phyloP scores from a whole-genome alignment of 1,140 invertebrate genomes.

The Camponotus pennsylvanicus region DNA sequence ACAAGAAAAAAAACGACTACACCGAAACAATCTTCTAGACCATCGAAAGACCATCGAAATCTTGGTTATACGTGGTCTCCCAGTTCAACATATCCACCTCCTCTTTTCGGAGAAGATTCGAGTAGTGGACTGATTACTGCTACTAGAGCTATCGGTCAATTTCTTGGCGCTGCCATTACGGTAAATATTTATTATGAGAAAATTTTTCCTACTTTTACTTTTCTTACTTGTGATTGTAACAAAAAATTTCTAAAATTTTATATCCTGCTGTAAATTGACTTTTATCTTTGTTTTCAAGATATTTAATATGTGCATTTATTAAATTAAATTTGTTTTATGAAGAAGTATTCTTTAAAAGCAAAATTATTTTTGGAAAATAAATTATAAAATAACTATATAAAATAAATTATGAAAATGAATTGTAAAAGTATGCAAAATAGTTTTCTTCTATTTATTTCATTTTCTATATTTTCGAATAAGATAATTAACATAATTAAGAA shows the following conservation, averaged over 20 bases:
- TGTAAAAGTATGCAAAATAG: neutral
- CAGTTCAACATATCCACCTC: slow-evolving; percentile 83
- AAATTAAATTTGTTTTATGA: too few relatives aligned
- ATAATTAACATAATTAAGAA: neutral
- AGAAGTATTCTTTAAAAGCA: neutral
- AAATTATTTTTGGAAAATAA: slow-evolving; percentile 1
- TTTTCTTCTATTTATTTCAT: neutral
- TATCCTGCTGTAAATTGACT: neutral
- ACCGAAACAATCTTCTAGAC: slow-evolving; percentile 66
- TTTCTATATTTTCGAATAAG: neutral
- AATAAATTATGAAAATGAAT: neutral
- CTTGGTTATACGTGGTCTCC: slow-evolving; percentile 72
- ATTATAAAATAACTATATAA: neutral
- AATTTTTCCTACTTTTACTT: neutral
- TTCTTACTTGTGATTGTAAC: slow-evolving; percentile 17
- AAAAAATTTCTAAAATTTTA: slow-evolving; percentile 11
- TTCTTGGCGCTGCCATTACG: slow-evolving; percentile 91
- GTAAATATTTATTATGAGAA: slow-evolving; percentile 81
- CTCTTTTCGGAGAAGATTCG: slow-evolving; percentile 78
- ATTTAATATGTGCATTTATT: neutral
- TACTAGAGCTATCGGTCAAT: slow-evolving; percentile 90
- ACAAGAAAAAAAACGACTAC: slow-evolving; percentile 73
- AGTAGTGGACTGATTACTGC: slow-evolving; percentile 87
- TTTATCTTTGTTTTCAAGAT: neutral
- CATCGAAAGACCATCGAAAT: slow-evolving; percentile 37